phyloP scores from a whole-genome alignment of 2,888 invertebrate genomes.

The Gari tellinella region DNA sequence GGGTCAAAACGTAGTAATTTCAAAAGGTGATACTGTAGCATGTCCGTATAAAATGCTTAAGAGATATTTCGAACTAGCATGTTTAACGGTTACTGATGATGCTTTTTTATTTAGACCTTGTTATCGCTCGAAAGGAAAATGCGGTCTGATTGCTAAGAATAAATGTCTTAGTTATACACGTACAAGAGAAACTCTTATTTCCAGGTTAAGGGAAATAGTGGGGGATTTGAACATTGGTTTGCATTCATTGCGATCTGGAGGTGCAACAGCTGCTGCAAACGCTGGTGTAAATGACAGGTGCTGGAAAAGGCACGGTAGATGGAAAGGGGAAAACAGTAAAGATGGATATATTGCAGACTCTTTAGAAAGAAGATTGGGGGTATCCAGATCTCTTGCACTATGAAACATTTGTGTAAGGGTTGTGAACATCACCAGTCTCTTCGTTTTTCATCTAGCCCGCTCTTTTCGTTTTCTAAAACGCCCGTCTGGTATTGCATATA shows the following conservation, averaged over 20 bases:
- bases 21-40: conserved; percentile 41
- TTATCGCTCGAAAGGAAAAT: conserved; percentile 27
- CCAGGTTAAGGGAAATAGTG: conserved; percentile 3
- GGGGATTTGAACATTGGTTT: conserved; percentile 29
- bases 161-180: conserved; percentile 36
- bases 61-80: conserved; percentile 17
- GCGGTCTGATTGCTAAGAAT: conserved; percentile 40
- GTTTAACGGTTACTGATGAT: not conserved
- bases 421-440: not conserved
- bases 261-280: conserved; percentile 26
- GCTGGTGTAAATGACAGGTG: conserved; percentile 29
- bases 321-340: conserved; percentile 22
- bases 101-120: conserved; percentile 48
- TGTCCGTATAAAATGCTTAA: conserved; percentile 48
- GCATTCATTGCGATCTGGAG: conserved; percentile 37
- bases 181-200: conserved; percentile 7
- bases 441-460: not conserved
- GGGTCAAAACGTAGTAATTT: conserved; percentile 35
- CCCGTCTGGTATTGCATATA: conserved; percentile 10
- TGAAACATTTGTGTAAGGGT: too few relatives aligned
- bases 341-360: conserved; percentile 15
- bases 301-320: conserved; percentile 32
- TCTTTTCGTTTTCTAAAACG: not conserved
- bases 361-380: not conserved
- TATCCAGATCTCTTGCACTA: conserved; percentile 11